phyloP scores from a whole-genome alignment of 2,888 invertebrate species.

The Brachyptera risi region DNA sequence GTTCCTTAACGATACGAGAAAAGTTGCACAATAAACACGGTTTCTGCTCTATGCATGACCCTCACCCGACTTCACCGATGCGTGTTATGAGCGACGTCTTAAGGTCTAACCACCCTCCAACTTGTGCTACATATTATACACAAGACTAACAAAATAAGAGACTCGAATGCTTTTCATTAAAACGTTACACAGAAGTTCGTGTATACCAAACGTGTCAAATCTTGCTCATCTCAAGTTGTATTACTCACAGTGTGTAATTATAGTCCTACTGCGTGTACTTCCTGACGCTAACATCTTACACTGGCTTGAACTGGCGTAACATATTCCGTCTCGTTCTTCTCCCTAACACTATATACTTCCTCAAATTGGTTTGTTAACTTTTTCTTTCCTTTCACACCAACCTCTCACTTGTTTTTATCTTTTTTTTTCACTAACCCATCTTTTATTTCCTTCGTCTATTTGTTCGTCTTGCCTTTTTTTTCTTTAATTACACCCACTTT shows the following conservation, averaged over 20 bases:
- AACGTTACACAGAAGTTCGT: background rate
- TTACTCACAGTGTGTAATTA: background rate
- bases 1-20: background rate
- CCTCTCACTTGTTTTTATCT: background rate
- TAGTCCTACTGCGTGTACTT: background rate
- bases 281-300: background rate
- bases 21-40: conserved; percentile 9
- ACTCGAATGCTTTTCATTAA: conserved; percentile 9
- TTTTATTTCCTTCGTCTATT: background rate
- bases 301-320: too few relatives aligned
- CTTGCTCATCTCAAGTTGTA: background rate
- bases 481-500: background rate
- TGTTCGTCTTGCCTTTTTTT: background rate
- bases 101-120: too few relatives aligned
- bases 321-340: too few relatives aligned
- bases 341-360: too few relatives aligned
- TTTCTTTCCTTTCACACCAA: background rate
- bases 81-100: too few relatives aligned
- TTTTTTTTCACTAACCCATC: too few relatives aligned
- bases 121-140: too few relatives aligned
- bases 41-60: too few relatives aligned
- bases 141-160: too few relatives aligned
- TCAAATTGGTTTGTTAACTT: background rate
- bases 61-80: too few relatives aligned
- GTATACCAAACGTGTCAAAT: background rate